Evolutionary conservation across 2,797 vertebrate species (phyloP), one percentile per base, ranked within the genome.

Genomic region (Spinus olivaceus): DNA sequence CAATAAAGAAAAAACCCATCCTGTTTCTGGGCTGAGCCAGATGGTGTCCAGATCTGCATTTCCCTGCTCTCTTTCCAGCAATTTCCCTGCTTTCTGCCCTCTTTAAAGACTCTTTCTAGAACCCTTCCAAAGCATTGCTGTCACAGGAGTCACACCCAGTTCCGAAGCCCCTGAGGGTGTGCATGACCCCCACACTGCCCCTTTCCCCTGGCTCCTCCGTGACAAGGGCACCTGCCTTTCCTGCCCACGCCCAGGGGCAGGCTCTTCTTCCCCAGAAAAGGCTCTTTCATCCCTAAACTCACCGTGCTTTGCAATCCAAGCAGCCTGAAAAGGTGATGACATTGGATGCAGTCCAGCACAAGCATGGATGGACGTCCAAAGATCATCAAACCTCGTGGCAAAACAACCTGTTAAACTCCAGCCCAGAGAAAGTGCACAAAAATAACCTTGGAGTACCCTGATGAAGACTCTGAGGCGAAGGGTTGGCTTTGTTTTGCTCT

Each of bases 141-240:
- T 44, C 39, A 6, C 23, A 17, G n/a, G 21, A 66, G 39, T 37
- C 12, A 20, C 60, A 17, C 24, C 22, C 46, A 6, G 35, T 10
- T 42, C 3, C 2, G 7, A 25, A 10, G 2, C 8, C 46, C 33
- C 32, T 3, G 7, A 33, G 33, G 17, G 4, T 53, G 32, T 24
- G 5, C 12, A 9, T 0, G 1, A 46, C 10, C 4, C 20, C 3
- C 2, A 33, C 21, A 4, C 16, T 19, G 39, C 23, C 37, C 6
- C 21, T 69, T 47, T 44, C 19, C 25, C 22, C 32, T 18, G 23
- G 33, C 59, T 24, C 14, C 33, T 25, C 35, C 20, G 33, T 10
- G 37, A n/a, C 32, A 28, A 0, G 8, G 33, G 8, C 8, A 64
- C 13, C 21, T 54, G 42, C 35, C 25, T 35, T 18, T 49, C 39